Conservation (phyloP, 2,888 invertebrate genomes). For the Limenitis camilla region DNA sequence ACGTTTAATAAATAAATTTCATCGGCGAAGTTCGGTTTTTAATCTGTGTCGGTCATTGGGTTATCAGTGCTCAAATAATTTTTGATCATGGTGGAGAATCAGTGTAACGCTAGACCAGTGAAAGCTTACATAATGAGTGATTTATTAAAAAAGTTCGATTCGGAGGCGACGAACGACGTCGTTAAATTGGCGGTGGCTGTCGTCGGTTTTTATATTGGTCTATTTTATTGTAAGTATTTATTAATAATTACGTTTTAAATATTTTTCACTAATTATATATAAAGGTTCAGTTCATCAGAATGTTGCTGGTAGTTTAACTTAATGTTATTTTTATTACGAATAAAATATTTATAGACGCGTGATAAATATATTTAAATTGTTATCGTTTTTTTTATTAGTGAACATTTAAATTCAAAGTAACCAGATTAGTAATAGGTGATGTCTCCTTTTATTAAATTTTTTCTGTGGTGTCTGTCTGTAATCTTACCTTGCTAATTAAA, state of each 20-base stretch:
- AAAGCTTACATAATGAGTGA: slow-evolving; percentile 70
- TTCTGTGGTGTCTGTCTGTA: no score
- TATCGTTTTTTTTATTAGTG: no score
- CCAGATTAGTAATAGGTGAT: no score
- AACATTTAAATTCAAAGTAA: no score
- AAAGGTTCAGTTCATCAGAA: no score
- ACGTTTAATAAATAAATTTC: slow-evolving; percentile 29
- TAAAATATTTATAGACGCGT: no score
- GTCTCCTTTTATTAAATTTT: no score
- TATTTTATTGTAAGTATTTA: slow-evolving; percentile 60
- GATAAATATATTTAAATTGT: no score
- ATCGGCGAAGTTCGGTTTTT: slow-evolving; percentile 30
- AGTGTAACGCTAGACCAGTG: slow-evolving; percentile 54
- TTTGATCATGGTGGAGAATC: slow-evolving; percentile 52
- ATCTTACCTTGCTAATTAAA: no score
- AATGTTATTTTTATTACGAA: no score
- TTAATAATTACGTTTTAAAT: not conserved
- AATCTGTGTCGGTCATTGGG: slow-evolving; percentile 42
- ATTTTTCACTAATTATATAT: not conserved
- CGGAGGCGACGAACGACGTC: slow-evolving; percentile 54
- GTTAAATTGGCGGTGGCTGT: slow-evolving; percentile 52
- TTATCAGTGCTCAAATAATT: slow-evolving; percentile 49
- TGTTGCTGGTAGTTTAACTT: no score
- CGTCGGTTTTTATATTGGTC: slow-evolving; percentile 57
- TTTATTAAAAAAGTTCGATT: slow-evolving; percentile 57